Conservation (phyloP, 2,113 vertebrate genomes). For the Upupa epops region DNA sequence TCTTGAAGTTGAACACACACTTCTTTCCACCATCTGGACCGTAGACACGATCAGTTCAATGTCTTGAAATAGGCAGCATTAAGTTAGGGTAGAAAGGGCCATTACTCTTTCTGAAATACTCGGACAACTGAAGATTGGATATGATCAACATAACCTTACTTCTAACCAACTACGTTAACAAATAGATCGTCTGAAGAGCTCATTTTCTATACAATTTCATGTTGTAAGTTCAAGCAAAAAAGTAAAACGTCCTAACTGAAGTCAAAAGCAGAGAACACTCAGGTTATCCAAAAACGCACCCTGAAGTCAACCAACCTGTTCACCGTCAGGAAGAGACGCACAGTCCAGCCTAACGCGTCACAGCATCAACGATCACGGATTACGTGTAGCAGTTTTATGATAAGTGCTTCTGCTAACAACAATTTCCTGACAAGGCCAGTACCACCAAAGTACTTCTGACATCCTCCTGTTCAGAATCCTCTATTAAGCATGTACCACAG, state of each 20-base stretch:
- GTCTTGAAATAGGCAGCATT: not conserved
- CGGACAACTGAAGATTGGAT: not conserved
- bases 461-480: not conserved
- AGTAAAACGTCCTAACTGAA: not conserved
- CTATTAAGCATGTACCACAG: not conserved
- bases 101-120: not conserved
- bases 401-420: not conserved
- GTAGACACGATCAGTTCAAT: not conserved
- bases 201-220: not conserved
- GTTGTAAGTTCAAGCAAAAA: not conserved
- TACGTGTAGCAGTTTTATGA: not conserved
- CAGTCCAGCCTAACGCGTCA: not conserved
- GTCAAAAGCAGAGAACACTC: not conserved
- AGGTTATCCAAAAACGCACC: not conserved
- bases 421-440: not conserved
- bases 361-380: not conserved
- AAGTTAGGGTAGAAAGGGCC: not conserved
- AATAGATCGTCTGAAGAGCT: not conserved
- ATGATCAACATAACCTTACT: not conserved
- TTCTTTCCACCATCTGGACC: not conserved
- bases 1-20: not conserved
- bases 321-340: not conserved
- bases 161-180: not conserved
- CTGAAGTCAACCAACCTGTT: not conserved
- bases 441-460: not conserved